These are phyloP conservation scores for Corvus moneduloides DNA, from an alignment of 2,113 vertebrate species.

Conservation along the genomic window DNA sequence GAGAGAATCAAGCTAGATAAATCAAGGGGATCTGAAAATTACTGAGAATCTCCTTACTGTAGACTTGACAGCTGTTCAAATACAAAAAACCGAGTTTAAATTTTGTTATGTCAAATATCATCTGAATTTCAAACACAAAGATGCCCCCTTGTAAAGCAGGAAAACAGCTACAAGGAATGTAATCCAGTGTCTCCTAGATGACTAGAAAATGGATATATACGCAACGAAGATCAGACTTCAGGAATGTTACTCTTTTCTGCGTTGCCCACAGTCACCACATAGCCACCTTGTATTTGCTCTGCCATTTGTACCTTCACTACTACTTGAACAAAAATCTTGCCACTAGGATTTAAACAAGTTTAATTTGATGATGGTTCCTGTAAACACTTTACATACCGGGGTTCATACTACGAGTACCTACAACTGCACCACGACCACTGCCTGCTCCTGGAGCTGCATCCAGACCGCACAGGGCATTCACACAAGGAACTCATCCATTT, in stretches of 20 bases:
- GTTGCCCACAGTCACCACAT: neutral
- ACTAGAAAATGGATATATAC: neutral
- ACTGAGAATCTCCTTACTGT: neutral
- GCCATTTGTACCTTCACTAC: neutral
- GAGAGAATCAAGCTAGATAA: neutral
- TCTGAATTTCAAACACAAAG: neutral
- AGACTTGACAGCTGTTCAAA: neutral
- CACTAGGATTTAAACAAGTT: neutral
- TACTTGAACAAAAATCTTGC: neutral
- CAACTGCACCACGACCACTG: neutral
- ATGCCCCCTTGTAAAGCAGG: neutral
- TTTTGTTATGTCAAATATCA: neutral
- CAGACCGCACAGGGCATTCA: neutral
- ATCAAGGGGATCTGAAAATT: neutral
- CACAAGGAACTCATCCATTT: neutral
- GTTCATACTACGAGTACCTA: accelerated
- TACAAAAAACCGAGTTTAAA: neutral
- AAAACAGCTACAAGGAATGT: neutral
- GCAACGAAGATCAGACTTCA: neutral
- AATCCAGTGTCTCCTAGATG: neutral
- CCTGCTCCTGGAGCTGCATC: neutral
- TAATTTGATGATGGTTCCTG: neutral
- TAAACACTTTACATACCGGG: neutral
- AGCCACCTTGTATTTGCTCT: neutral
- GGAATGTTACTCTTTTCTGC: neutral